Conservation (phyloP, 2,113 vertebrate genomes). For the Marcusenius ussheri region DNA sequence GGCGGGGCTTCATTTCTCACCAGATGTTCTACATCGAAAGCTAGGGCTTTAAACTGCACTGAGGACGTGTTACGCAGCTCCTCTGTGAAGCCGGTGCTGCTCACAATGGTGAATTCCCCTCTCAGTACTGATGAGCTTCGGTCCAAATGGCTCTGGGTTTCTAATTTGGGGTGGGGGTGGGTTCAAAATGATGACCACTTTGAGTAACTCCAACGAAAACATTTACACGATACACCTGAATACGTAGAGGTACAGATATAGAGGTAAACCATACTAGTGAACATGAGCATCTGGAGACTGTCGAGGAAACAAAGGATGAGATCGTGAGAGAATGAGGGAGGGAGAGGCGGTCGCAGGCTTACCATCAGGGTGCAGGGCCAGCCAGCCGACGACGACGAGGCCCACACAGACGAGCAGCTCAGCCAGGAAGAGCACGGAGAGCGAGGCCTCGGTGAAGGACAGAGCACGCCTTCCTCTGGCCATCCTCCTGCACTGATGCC, state of each 20-base stretch:
- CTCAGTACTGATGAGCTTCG: neutral
- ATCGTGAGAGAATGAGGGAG: neutral
- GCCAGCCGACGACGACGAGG: conserved; percentile 35
- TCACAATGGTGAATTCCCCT: conserved; percentile 44
- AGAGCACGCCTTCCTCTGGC: conserved; percentile 15
- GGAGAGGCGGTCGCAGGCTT: neutral
- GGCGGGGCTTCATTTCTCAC: conserved; percentile 15
- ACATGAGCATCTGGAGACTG: neutral
- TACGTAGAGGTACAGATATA: neutral
- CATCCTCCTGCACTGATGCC: conserved; percentile 21
- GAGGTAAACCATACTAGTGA: neutral
- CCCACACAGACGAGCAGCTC: conserved; percentile 42
- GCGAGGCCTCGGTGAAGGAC: conserved; percentile 44
- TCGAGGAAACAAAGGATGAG: neutral
- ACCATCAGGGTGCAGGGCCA: conserved; percentile 39
- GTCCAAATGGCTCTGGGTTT: neutral
- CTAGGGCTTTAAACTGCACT: conserved; percentile 49
- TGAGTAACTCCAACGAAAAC: neutral
- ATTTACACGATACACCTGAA: neutral
- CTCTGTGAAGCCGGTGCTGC: conserved; percentile 42
- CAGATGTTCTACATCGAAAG: conserved; percentile 49
- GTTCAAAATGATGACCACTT: neutral
- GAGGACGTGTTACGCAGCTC: conserved; percentile 55
- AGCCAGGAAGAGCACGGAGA: conserved; percentile 24
- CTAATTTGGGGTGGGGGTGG: neutral